phyloP scores from a whole-genome alignment of 2,797 vertebrate genomes.

The Macropus fuliginosus region DNA sequence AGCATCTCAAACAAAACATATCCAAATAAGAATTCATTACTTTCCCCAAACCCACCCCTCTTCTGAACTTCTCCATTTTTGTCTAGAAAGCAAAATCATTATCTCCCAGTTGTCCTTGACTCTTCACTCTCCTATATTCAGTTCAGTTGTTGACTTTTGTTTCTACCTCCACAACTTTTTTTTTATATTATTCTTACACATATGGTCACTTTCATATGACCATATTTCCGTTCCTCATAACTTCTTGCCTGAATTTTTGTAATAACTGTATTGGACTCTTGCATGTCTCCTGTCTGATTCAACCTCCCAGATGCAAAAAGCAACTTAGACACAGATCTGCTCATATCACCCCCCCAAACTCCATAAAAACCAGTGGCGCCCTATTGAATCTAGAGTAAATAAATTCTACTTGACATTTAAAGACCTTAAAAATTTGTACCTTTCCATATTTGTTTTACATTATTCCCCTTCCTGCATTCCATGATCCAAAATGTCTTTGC shows the following conservation, averaged over 20 bases:
- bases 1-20: background rate
- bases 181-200: no score
- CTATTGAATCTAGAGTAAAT: background rate
- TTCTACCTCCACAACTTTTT: background rate
- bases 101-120: background rate
- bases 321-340: background rate
- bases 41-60: background rate
- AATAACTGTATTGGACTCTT: background rate
- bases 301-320: background rate
- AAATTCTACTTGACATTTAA: background rate
- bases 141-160: background rate
- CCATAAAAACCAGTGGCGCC: no score
- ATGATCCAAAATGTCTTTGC: background rate
- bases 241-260: background rate
- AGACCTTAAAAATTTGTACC: background rate
- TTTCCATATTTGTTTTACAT: background rate
- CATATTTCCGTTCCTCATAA: background rate
- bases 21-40: background rate
- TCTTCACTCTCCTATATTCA: no score
- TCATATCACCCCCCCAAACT: background rate
- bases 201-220: background rate
- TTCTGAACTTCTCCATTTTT: background rate
- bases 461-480: background rate
- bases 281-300: background rate
- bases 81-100: background rate